These are phyloP conservation scores for Mus caroli DNA, from an alignment of 2,797 vertebrate genomes.

Conservation along the genomic window DNA sequence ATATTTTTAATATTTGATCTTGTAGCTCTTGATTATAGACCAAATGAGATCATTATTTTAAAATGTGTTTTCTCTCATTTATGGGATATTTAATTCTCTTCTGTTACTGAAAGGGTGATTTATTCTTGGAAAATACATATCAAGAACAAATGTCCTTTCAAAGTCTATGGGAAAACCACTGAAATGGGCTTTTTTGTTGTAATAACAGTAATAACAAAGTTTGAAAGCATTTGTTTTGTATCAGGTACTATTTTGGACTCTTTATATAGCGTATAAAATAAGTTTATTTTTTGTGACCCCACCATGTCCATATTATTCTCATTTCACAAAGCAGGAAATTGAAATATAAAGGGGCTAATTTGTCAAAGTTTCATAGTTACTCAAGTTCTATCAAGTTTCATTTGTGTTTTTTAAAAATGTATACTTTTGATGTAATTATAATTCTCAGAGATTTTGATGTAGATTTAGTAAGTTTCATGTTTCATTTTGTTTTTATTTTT, in stretches of 20 bases:
- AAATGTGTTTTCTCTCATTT: slow-evolving; percentile 3
- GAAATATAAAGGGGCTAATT: background rate
- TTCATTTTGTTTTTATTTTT: background rate
- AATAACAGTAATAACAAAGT: slow-evolving; percentile 5
- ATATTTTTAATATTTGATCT: slow-evolving; percentile 35
- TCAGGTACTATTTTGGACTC: background rate
- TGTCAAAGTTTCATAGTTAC: background rate
- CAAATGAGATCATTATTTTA: slow-evolving; percentile 68
- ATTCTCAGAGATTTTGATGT: background rate
- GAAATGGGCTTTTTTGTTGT: background rate
- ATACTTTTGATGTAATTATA: background rate
- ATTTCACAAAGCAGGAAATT: slow-evolving; percentile 29
- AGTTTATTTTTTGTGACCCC: background rate
- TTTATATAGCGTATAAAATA: slow-evolving; percentile 1
- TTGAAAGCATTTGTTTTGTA: slow-evolving; percentile 42
- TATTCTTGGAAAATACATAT: slow-evolving; percentile 49
- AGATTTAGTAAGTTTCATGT: background rate
- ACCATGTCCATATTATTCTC: slow-evolving; percentile 26
- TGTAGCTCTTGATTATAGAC: slow-evolving; percentile 53
- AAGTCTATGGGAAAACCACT: background rate
- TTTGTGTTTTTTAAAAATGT: background rate
- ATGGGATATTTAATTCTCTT: slow-evolving; percentile 44
- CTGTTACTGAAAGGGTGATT: slow-evolving; percentile 60
- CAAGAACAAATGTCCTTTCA: slow-evolving; percentile 56
- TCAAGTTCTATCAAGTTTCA: background rate